Evolutionary conservation across 2,113 vertebrate genomes (phyloP).

Genomic region (Ochotona princeps): DNA sequence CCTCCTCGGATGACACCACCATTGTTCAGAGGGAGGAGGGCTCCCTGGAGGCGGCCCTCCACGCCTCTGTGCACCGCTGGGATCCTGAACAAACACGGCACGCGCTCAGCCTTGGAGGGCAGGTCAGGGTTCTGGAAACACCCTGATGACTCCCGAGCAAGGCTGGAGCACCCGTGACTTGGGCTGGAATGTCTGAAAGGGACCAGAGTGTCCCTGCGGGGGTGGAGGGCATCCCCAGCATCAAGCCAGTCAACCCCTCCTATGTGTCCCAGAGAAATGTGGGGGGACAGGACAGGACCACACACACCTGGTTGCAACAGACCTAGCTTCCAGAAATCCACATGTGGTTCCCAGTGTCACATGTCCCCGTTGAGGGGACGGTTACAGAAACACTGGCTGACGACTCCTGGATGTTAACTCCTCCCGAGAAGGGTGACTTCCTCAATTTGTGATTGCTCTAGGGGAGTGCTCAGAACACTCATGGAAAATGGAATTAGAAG

Average conservation of each 20-base stretch:
- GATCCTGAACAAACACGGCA: not conserved
- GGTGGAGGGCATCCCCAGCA: too few species aligned
- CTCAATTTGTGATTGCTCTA: not conserved
- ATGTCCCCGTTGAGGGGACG: not conserved
- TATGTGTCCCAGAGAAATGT: not conserved
- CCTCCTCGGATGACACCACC: constrained; percentile 3
- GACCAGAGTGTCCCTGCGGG: not conserved
- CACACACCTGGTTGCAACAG: not conserved
- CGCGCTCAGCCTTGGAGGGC: not conserved
- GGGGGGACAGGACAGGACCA: not conserved
- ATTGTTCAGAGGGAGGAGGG: constrained; percentile 59
- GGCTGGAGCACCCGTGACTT: not conserved
- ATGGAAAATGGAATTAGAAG: too few species aligned
- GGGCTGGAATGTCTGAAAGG: not conserved
- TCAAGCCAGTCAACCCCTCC: not conserved
- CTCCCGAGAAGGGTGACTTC: not conserved
- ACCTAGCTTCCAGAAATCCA: not conserved
- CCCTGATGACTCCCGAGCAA: not conserved
- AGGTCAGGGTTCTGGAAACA: not conserved
- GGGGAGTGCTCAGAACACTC: too few species aligned
- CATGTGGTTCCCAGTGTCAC: not conserved
- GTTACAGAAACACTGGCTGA: not conserved
- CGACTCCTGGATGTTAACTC: not conserved
- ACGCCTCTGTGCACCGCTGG: not conserved
- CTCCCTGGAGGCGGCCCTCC: constrained; percentile 13